Percentiles rank a stretch among this genome's conserved stretches.
Conservation (phyloP, 2,888 invertebrate species). For the Dasysyrphus tricinctus region DNA sequence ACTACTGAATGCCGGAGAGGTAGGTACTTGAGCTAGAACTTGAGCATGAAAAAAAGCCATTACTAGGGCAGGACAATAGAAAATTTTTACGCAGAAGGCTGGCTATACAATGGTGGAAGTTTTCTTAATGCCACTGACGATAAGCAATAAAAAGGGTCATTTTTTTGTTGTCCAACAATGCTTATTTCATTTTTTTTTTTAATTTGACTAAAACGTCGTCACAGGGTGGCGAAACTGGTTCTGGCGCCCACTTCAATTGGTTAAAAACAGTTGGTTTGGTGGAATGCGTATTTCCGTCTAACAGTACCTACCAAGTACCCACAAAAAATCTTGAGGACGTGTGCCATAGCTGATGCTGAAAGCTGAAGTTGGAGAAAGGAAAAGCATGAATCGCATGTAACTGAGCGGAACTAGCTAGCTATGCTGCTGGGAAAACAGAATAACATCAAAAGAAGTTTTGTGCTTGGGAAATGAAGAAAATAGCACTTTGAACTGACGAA, state of each 20-base stretch:
- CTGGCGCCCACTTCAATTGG: constrained; percentile 43
- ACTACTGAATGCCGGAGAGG: constrained; percentile 36
- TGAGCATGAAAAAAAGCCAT: constrained; percentile 20
- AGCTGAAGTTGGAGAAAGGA: constrained; percentile 7
- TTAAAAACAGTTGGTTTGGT: constrained; percentile 23
- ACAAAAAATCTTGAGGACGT: constrained; percentile 36
- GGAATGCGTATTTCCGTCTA: constrained; percentile 51
- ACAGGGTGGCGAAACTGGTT: background rate
- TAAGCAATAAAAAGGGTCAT: constrained; percentile 75
- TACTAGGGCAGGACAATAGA: constrained; percentile 61
- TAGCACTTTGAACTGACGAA: constrained; percentile 31
- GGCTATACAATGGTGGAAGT: constrained; percentile 52
- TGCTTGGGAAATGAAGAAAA: constrained; percentile 34
- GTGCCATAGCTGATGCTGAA: constrained; percentile 34
- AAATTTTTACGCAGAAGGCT: constrained; percentile 63
- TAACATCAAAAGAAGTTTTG: constrained; percentile 59
- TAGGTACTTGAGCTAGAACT: constrained; percentile 26
- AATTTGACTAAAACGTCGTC: constrained; percentile 75
- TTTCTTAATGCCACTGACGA: constrained; percentile 66
- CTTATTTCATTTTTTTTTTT: constrained; percentile 62
- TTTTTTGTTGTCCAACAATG: constrained; percentile 65
- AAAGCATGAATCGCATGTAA: constrained; percentile 47
- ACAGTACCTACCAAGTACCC: background rate
- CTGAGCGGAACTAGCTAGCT: constrained; percentile 27
- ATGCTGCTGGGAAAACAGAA: constrained; percentile 28